Conservation (phyloP, 2,888 invertebrate species). For the Macropis europaea region DNA sequence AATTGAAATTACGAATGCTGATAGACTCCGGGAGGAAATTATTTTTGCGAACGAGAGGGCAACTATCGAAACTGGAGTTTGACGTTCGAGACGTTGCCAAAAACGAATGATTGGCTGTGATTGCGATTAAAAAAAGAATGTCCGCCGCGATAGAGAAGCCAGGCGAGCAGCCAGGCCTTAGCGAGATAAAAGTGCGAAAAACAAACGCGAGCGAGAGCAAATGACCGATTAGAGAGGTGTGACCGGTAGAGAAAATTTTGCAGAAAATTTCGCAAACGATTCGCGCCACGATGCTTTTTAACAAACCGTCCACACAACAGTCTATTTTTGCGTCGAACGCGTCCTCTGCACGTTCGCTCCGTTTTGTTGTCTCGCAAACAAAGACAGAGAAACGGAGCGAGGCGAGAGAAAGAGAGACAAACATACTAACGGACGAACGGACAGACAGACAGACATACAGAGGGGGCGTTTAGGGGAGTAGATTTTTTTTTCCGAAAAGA, state of each 20-base stretch:
- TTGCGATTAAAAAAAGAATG: constrained; percentile 10
- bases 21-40: too few species aligned
- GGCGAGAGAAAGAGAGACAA: not conserved
- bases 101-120: constrained; percentile 55
- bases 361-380: constrained; percentile 14
- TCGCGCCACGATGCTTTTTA: constrained; percentile 33
- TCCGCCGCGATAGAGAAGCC: not conserved
- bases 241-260: not conserved
- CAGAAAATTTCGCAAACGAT: not conserved
- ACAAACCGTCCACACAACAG: constrained; percentile 36
- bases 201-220: constrained; percentile 30
- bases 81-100: constrained; percentile 70
- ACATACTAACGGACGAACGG: constrained; percentile 1
- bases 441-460: constrained; percentile 1
- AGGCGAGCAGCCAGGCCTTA: constrained; percentile 3
- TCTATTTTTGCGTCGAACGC: constrained; percentile 42
- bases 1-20: too few species aligned
- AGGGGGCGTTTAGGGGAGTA: too few species aligned
- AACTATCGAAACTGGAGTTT: constrained; percentile 61
- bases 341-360: constrained; percentile 19
- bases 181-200: constrained; percentile 30
- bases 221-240: constrained; percentile 40
- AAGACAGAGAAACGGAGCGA: not conserved
- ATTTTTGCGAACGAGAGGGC: too few species aligned
- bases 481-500: not conserved